These are phyloP conservation scores for Pseudocheirus occidentalis DNA, from an alignment of 2,797 vertebrate genomes.

Conservation along the genomic window DNA sequence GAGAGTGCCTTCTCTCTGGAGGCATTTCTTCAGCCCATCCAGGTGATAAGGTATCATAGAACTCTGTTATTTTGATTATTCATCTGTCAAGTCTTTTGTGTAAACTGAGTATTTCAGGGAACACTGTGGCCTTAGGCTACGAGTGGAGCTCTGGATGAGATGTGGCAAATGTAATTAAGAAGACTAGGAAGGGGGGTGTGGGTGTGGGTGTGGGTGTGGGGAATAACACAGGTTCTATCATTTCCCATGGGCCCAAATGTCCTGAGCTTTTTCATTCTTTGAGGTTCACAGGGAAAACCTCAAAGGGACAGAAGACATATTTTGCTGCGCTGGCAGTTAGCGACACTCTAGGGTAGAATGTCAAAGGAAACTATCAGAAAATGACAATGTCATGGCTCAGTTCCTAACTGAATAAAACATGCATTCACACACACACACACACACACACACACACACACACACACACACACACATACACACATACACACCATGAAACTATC, in stretches of 20 bases:
- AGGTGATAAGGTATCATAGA: not conserved
- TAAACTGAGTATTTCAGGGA: not conserved
- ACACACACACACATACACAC: not conserved
- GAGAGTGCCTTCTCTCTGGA: not conserved
- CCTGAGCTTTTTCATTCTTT: not conserved
- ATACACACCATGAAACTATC: not conserved
- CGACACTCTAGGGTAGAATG: not conserved
- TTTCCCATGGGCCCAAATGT: not conserved
- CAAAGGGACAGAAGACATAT: constrained; percentile 13
- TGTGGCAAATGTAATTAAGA: constrained; percentile 35
- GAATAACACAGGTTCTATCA: not conserved
- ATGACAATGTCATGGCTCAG: constrained; percentile 17
- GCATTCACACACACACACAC: not conserved
- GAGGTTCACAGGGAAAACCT: constrained; percentile 4
- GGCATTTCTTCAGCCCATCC: not conserved
- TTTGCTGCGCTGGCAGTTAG: not conserved
- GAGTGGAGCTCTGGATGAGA: constrained; percentile 38
- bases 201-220: not conserved
- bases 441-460: not conserved
- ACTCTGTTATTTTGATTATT: not conserved
- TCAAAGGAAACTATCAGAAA: constrained; percentile 49
- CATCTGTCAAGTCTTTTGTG: not conserved
- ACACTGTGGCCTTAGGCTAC: not conserved
- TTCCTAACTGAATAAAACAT: constrained; percentile 20
- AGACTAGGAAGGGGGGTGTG: not conserved